Percentiles rank a stretch among this genome's conserved stretches.
Evolutionary conservation across 2,797 vertebrate genomes (phyloP).

Genomic region (Yasuhikotakia modesta): DNA sequence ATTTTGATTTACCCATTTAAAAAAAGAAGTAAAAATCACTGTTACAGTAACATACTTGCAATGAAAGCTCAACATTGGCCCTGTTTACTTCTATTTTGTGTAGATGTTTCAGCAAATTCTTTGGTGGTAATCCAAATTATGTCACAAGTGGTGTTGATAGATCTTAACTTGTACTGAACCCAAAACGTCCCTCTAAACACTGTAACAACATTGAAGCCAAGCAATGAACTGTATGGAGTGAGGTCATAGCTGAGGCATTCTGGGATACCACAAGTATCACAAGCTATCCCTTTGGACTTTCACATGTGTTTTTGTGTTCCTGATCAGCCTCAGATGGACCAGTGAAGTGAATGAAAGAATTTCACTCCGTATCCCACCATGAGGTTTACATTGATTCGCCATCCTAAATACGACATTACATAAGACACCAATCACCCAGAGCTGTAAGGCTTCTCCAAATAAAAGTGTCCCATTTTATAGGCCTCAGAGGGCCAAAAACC

Average conservation of each 20-base stretch:
- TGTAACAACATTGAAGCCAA: constrained; percentile 11
- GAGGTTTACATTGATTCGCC: constrained; percentile 46
- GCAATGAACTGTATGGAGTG: constrained; percentile 6
- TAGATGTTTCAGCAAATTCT: not conserved
- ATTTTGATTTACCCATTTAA: not conserved
- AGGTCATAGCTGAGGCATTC: constrained; percentile 48
- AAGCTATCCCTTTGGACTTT: constrained; percentile 22
- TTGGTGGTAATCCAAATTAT: not conserved
- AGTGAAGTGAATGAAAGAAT: not conserved
- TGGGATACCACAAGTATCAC: constrained; percentile 48
- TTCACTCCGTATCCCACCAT: constrained; percentile 32
- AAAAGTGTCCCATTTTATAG: constrained; percentile 32
- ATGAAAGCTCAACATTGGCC: not conserved
- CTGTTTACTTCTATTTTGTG: not conserved
- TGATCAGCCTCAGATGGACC: not conserved
- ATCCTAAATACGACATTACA: constrained; percentile 15
- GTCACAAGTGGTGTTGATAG: not conserved
- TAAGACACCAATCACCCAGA: not conserved
- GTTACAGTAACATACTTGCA: not conserved
- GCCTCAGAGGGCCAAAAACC: not conserved
- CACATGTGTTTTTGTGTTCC: constrained; percentile 24
- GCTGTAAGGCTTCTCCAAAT: constrained; percentile 40
- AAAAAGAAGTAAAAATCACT: too few relatives aligned
- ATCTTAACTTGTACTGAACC: not conserved
- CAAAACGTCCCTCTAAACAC: not conserved